phyloP scores from a whole-genome alignment of 1,140 invertebrate genomes.

The Drosophila leontia region DNA sequence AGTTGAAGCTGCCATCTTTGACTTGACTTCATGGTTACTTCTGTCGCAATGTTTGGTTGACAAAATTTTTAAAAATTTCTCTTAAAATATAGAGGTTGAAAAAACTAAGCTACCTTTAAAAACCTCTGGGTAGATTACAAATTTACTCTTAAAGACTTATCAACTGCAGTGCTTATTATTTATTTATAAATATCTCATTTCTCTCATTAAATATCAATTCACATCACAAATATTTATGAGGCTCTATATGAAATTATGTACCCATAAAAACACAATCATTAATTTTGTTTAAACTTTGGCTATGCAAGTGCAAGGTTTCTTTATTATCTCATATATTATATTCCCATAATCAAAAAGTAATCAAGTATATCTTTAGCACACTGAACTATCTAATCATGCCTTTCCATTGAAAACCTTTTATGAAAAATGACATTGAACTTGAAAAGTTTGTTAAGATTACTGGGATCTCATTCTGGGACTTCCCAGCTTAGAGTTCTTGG shows the following conservation, averaged over 20 bases:
- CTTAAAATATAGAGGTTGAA: not conserved
- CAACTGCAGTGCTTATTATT: no score
- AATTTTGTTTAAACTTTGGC: not conserved
- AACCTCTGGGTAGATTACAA: no score
- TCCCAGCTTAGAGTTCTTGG: slow-evolving; percentile 14
- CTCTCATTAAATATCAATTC: not conserved
- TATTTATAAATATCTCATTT: no score
- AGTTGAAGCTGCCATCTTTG: slow-evolving; percentile 37
- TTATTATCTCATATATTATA: slow-evolving; percentile 1
- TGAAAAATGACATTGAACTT: slow-evolving; percentile 32
- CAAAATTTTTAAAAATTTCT: not conserved
- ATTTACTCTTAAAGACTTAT: no score
- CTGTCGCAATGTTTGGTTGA: slow-evolving; percentile 53
- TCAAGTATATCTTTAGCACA: not conserved
- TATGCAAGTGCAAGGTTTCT: slow-evolving; percentile 1
- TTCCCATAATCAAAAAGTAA: not conserved
- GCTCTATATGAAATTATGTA: not conserved
- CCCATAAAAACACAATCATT: not conserved
- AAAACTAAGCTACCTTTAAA: no score
- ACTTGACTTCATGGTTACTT: slow-evolving; percentile 20
- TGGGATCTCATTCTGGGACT: not conserved
- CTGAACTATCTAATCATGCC: slow-evolving; percentile 14
- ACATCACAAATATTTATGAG: not conserved
- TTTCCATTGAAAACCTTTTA: not conserved
- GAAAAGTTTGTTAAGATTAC: slow-evolving; percentile 15